Evolutionary conservation across 2,797 vertebrate genomes (phyloP), one percentile per base, ranked within the genome.

Genomic region (Nannoperca australis): DNA sequence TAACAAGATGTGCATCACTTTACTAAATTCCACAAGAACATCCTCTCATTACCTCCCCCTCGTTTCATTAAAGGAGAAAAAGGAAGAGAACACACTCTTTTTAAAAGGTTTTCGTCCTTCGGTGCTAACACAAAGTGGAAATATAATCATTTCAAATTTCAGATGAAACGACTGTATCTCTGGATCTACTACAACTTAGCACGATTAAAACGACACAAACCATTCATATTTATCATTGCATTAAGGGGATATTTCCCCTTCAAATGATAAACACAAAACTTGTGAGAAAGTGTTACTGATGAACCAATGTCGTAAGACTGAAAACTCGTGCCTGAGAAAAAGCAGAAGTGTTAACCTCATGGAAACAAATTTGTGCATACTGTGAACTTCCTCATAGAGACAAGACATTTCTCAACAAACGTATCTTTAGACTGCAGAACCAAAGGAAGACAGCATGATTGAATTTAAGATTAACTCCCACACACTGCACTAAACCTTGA

Each of bases 261-360:
- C 14, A 62, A 51, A 11, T 11, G 32, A 7, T 34, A 34, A 34
- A 34, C 1, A 15, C 61, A 34, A 17, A 54, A 2, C 1, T 13
- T 40, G 18, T n/a, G 50, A 54, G 10, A 1, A 51, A 6, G 7
- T 6, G 5, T 1, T 55, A 47, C 24, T 34, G 8, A 27, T 10
- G 2, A 60, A 32, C 1, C 1, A 24, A 18, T 71, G 17, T 60
- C 61, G 24, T 15, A 45, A 69, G n/a, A 65, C 1, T 30, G 4
- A 27, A 24, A 38, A 2, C 10, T 51, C 4, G 30, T 0, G 3
- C 1, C 0, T 24, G 8, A 36, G 8, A 71, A 81, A 78, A 86
- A 86, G 71, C 61, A 85, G 72, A 89, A 85, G 68, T 59, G 20
- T 24, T 64, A 12, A 44, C 55, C 17, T 63, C n/a, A 72, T 63